Conservation (phyloP, 2,113 vertebrate species). For the Parus major region DNA sequence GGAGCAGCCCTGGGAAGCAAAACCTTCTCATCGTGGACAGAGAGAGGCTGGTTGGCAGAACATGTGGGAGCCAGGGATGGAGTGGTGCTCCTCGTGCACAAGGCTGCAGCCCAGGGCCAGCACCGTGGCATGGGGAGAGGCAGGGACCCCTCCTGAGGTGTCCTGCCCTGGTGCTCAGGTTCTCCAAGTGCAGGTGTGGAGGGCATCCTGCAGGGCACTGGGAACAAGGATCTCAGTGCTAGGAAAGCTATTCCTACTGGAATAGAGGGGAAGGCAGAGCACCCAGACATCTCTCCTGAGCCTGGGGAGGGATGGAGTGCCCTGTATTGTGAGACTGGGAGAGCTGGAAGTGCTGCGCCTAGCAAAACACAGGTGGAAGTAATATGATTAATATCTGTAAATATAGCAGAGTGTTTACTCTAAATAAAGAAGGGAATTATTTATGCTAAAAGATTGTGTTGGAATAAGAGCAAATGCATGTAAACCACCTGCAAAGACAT, state of each 20-base stretch:
- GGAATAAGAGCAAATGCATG: not conserved
- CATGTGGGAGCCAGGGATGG: not conserved
- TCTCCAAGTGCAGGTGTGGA: not conserved
- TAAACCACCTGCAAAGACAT: not conserved
- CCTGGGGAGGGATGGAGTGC: not conserved
- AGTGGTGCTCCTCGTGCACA: not conserved
- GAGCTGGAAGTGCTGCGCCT: not conserved
- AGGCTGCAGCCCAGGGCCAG: not conserved
- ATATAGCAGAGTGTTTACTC: slow-evolving; percentile 19
- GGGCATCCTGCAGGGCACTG: not conserved
- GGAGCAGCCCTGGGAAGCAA: not conserved
- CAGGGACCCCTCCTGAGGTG: not conserved
- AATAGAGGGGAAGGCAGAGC: not conserved
- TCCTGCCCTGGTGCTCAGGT: not conserved
- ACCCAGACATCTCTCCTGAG: not conserved
- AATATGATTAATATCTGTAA: not conserved
- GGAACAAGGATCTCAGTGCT: not conserved
- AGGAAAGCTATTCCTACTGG: not conserved
- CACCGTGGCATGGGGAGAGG: not conserved
- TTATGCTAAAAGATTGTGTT: slow-evolving; percentile 6
- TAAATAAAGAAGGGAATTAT: slow-evolving; percentile 41
- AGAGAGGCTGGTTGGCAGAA: not conserved
- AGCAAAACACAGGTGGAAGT: not conserved
- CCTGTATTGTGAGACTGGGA: not conserved
- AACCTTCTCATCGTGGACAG: accelerated